Conservation (phyloP, 2,113 vertebrate species). For the Psophia crepitans region DNA sequence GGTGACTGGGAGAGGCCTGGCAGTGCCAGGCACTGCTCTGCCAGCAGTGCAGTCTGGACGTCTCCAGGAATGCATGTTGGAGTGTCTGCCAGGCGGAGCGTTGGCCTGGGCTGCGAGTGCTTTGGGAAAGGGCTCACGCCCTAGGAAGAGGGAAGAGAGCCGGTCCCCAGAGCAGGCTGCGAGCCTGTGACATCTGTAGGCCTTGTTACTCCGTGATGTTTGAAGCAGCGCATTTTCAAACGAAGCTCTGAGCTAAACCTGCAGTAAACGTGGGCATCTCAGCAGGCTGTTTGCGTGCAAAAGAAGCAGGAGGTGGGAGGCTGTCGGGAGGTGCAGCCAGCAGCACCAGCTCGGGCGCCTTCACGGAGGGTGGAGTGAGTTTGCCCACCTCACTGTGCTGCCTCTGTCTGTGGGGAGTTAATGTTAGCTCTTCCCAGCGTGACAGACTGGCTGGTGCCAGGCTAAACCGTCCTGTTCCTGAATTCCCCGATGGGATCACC, state of each 20-base stretch:
- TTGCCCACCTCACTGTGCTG: not conserved
- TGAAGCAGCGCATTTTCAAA: not conserved
- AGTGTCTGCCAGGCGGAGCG: not conserved
- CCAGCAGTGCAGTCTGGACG: not conserved
- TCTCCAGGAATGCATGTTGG: not conserved
- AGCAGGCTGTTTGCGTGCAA: not conserved
- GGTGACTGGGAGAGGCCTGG: not conserved
- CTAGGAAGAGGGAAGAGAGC: not conserved
- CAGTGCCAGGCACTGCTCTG: not conserved
- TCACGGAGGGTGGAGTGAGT: not conserved
- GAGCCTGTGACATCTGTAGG: not conserved
- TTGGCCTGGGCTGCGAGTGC: not conserved
- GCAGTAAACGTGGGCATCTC: accelerated
- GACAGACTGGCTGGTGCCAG: conserved; percentile 43
- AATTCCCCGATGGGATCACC: accelerated
- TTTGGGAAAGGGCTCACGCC: not conserved
- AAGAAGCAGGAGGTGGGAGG: not conserved
- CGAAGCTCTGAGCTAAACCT: not conserved
- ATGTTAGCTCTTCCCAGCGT: not conserved
- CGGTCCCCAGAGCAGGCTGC: not conserved
- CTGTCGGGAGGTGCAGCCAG: accelerated
- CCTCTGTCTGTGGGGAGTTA: not conserved
- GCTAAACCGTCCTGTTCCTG: not conserved
- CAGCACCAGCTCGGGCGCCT: not conserved
- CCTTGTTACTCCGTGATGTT: not conserved